Evolutionary conservation across 2,113 vertebrate species (phyloP).

Genomic region (Castor canadensis): DNA sequence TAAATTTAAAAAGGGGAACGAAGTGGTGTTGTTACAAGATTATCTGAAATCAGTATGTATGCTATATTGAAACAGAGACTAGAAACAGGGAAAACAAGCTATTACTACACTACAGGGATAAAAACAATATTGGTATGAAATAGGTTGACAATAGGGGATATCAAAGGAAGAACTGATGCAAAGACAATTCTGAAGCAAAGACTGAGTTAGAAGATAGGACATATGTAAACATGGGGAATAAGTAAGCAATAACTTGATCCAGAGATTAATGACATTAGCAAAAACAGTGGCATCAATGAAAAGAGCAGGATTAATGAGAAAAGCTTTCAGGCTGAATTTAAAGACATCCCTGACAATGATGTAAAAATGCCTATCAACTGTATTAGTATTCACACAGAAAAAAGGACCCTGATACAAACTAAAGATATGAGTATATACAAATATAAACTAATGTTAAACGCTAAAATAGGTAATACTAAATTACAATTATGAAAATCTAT

Average conservation of each 20-base stretch:
- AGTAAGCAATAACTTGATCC: not conserved
- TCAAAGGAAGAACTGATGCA: not conserved
- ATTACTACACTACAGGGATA: not conserved
- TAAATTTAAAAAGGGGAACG: not conserved
- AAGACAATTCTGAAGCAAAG: slow-evolving; percentile 1
- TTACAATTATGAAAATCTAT: slow-evolving; percentile 30
- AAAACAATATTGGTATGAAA: slow-evolving; percentile 28
- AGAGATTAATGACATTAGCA: slow-evolving; percentile 24
- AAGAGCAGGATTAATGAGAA: not conserved
- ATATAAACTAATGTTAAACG: not conserved
- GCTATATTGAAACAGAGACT: not conserved
- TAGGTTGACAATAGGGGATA: not conserved
- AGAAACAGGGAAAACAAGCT: not conserved
- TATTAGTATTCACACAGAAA: slow-evolving; percentile 1
- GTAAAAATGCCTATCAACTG: slow-evolving; percentile 11
- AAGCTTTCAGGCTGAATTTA: slow-evolving; percentile 30
- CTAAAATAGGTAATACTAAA: slow-evolving; percentile 29
- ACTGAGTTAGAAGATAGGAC: not conserved
- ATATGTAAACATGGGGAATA: not conserved
- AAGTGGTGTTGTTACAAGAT: not conserved
- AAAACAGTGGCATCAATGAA: slow-evolving; percentile 26
- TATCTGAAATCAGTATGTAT: not conserved
- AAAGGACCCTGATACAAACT: not conserved
- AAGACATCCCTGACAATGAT: not conserved
- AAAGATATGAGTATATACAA: not conserved